Conservation (phyloP, 2,113 vertebrate genomes). For the Acanthisitta chloris region DNA sequence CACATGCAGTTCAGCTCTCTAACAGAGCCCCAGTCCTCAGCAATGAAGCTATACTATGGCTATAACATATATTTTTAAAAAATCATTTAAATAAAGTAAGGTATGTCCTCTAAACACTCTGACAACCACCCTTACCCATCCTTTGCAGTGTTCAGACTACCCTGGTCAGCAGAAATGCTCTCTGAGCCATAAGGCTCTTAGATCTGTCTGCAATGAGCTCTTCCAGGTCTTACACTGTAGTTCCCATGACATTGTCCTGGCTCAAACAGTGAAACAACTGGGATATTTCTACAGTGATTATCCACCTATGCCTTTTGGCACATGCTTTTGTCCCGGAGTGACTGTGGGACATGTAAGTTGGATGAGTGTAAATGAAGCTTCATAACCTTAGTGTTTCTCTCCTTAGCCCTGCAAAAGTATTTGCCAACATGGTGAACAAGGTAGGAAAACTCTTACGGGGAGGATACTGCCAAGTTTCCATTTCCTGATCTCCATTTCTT, state of each 20-base stretch:
- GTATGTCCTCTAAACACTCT: background rate
- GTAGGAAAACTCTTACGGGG: background rate
- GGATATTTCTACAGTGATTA: background rate
- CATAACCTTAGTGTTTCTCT: background rate
- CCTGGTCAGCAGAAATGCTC: background rate
- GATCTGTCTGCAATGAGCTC: background rate
- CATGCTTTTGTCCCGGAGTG: background rate
- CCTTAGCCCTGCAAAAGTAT: background rate
- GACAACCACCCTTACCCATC: background rate
- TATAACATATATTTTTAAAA: background rate
- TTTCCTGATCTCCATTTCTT: background rate
- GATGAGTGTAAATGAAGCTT: background rate
- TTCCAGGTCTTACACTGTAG: background rate
- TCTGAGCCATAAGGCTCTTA: background rate
- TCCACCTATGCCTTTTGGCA: background rate
- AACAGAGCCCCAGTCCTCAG: background rate
- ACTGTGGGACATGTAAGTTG: background rate
- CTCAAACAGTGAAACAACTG: background rate
- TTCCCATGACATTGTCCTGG: background rate
- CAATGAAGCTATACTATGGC: background rate
- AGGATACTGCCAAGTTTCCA: background rate
- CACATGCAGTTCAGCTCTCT: background rate
- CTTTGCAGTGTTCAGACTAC: background rate
- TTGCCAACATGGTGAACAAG: background rate
- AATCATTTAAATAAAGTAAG: background rate